A percentile compares a stretch with the other conserved stretches of the same genome.
Evolutionary conservation across 1,140 invertebrate species (phyloP).

Genomic region (Nymphalis io): DNA sequence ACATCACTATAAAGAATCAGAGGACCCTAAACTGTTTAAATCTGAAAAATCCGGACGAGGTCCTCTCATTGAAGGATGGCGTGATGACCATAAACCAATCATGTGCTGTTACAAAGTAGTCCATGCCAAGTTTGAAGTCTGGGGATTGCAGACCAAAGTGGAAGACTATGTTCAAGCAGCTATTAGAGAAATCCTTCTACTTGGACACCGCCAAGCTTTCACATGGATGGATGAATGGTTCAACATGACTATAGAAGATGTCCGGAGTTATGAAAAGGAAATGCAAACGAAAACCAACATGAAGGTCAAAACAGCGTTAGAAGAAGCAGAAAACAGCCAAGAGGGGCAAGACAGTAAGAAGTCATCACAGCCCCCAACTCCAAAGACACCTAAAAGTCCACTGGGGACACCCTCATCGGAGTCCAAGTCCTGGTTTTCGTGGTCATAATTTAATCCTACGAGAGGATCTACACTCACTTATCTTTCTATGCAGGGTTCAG

Average conservation of each 20-base stretch:
- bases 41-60: conserved; percentile 91
- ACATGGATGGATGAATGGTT: conserved; percentile 96
- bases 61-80: conserved; percentile 91
- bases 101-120: conserved; percentile 98
- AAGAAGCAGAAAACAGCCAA: conserved; percentile 41
- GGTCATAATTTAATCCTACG: conserved; percentile 75
- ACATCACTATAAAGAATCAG: conserved; percentile 94
- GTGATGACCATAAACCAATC: conserved; percentile 87
- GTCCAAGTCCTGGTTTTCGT: conserved; percentile 82
- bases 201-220: conserved; percentile 95
- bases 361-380: conserved; percentile 54
- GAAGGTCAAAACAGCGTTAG: conserved; percentile 80
- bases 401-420: conserved; percentile 65
- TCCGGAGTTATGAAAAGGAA: conserved; percentile 89
- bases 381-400: conserved; percentile 75
- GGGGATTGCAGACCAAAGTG: conserved; percentile 94
- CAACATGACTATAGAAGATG: conserved; percentile 92
- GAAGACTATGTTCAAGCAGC: conserved; percentile 93
- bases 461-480: neutral
- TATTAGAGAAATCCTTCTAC: conserved; percentile 90
- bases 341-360: conserved; percentile 38
- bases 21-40: conserved; percentile 92
- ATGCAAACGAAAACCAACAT: conserved; percentile 93
- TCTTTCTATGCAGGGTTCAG: conserved; percentile 5
- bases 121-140: conserved; percentile 93